Base-by-base conservation (phyloP, 2,888 invertebrate genomes). In the Carcina quercana region DNA sequence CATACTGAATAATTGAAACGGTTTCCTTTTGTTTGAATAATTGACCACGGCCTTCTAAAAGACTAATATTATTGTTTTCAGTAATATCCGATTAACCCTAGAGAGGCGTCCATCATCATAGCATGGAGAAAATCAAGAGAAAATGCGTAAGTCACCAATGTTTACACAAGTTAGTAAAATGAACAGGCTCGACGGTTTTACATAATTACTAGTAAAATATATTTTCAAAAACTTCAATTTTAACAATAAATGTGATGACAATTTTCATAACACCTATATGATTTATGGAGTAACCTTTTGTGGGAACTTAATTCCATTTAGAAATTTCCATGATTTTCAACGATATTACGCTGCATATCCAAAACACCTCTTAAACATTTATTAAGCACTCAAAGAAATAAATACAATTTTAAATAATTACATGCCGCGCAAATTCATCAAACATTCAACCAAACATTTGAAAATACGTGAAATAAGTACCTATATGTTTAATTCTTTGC, bases 241-340 rank as follows among this genome's bases (percentile, higher is more conserved):
- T 60, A 71, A 65, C 56, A 67, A 59, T 68, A 66, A 59, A 67
- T 51, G 50, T 59, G n/a, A 19, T 30, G 59, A 65, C 55, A 60
- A 56, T 64, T 67, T 62, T 70, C 59, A n/a, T n/a, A 66, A 60
- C 55, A 63, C 54, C 61, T 69, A 65, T 70, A 71, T 63, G 49
- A 72, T 62, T 60, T 49, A 60, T 64, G 55, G 52, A 48, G 45
- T 50, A 47, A 41, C 53, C 57, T 70, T 71, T 76, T 71, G 66
- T 59, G 80, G 79, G 79, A 73, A 79, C 79, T 78, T 78, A 78
- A 82, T 80, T 82, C 80, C 80, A 82, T 75, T 76, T 78, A 78
- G 78, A 66, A 61, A 62, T 56, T 53, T 63, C 49, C 51, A 53
- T 46, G 35, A 29, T 45, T 40, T 45, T 55, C 56, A 57, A 58